Percentiles rank a stretch among this genome's conserved stretches.
Conservation (phyloP, 1,140 invertebrate species). For the Elymnias hypermnestra region DNA sequence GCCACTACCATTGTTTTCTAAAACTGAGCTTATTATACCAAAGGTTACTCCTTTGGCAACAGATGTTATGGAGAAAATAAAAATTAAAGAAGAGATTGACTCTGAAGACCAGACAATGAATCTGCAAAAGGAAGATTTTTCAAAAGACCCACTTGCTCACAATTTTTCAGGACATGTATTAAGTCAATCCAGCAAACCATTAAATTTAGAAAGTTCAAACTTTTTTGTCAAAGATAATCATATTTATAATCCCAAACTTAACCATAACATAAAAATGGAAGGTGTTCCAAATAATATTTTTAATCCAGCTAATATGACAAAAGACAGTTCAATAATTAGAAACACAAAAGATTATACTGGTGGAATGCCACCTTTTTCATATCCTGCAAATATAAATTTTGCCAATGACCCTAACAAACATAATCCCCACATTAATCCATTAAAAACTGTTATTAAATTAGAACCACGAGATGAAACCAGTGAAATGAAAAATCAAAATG, state of each 20-base stretch:
- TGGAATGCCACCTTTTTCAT: constrained; percentile 58
- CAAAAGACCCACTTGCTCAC: constrained; percentile 64
- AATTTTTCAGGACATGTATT: constrained; percentile 53
- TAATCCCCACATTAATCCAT: constrained; percentile 60
- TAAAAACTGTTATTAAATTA: constrained; percentile 76
- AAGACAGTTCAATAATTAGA: constrained; percentile 61
- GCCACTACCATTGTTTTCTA: constrained; percentile 56
- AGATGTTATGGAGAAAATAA: constrained; percentile 72
- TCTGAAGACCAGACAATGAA: constrained; percentile 61
- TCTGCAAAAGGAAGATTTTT: constrained; percentile 65
- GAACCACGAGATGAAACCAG: constrained; percentile 77
- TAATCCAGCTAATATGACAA: constrained; percentile 61
- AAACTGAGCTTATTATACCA: constrained; percentile 78
- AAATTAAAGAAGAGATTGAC: constrained; percentile 78
- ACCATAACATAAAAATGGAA: constrained; percentile 66
- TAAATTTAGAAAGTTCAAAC: constrained; percentile 65
- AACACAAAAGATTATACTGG: constrained; percentile 59
- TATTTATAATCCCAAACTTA: constrained; percentile 62
- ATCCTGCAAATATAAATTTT: constrained; percentile 55
- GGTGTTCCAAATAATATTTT: constrained; percentile 60
- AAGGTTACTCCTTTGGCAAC: constrained; percentile 72
- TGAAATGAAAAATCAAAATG: constrained; percentile 74
- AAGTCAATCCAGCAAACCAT: constrained; percentile 53
- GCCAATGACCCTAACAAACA: constrained; percentile 63
- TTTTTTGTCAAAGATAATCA: constrained; percentile 69